A percentile compares a stretch with the other conserved stretches of the same genome.
Conservation (phyloP, 2,888 invertebrate genomes). For the Punctoribates punctum region DNA sequence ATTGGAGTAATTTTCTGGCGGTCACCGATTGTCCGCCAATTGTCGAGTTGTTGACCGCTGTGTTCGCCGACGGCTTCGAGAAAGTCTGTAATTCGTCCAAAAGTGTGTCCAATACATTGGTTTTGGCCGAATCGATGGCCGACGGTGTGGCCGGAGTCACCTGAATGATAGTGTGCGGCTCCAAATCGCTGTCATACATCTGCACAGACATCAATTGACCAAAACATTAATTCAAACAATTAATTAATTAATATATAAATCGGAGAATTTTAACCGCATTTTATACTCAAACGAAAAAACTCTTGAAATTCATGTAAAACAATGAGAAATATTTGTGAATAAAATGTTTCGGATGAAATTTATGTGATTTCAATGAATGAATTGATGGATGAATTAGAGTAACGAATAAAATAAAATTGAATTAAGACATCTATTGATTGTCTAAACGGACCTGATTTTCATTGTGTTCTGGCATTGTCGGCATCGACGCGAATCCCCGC, state of each 20-base stretch:
- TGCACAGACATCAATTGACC: conserved; percentile 3
- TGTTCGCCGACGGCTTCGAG: conserved; percentile 63
- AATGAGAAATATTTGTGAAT: no score
- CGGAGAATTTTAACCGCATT: not conserved
- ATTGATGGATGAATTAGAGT: not conserved
- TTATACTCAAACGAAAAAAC: no score
- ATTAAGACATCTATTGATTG: not conserved
- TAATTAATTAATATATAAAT: no score
- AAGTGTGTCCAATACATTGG: conserved; percentile 96
- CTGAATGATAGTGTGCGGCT: conserved; percentile 49
- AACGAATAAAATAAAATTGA: not conserved
- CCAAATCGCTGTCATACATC: conserved; percentile 42
- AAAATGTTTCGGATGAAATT: no score
- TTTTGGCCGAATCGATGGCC: conserved; percentile 52
- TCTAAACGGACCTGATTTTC: conserved; percentile 30
- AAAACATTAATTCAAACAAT: not conserved
- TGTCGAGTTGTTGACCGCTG: conserved; percentile 1
- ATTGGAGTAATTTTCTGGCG: conserved; percentile 10
- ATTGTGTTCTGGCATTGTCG: conserved; percentile 43
- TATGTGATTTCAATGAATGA: no score
- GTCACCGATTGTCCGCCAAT: conserved; percentile 27
- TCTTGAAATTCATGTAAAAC: no score
- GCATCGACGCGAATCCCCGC: conserved; percentile 46
- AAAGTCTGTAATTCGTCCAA: conserved; percentile 88
- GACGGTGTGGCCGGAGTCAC: conserved; percentile 47